Base-by-base conservation (phyloP, 2,888 invertebrate species). In the Amiota minor region DNA sequence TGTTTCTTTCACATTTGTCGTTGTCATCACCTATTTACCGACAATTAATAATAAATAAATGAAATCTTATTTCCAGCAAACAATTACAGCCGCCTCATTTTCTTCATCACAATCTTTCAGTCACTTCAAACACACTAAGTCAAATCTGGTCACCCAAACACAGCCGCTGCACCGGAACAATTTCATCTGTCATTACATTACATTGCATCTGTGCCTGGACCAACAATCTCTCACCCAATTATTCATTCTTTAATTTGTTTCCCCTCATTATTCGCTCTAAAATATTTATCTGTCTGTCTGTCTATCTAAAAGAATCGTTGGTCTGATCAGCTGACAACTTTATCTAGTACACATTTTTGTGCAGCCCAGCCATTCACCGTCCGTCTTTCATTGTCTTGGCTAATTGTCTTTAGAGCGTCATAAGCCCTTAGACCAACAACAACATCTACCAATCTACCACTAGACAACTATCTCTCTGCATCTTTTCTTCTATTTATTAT, bases 261-360 rank as follows among this genome's bases (percentile, higher is more conserved):
- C 45, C 65, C 12, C 46, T 45, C 46, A 20, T 14, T 18, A 3
- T 35, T 6, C 6, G 6, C 6, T 35, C 35, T 35, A 35, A 0
- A 35, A 35, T 35, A 35, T 35, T 6, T 35, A 35, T 35, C 6
- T 35, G 35, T 35, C 35, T 12, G 53, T 53, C 3, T 4, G 53
- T n/a, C 53, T 6, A 4, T 53, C 53, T n/a, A 53, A 53, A n/a
- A 12, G 53, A 6, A 35, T n/a, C n/a, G 12, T 53, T n/a, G 67
- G 70, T 73, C 76, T 73, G 78, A 86, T 83, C 84, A 86, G 86
- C 83, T 83, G 86, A 83, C 86, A 84, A 84, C 86, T 83, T 82
- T 81, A 86, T 83, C 86, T 81, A 35, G 35, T 35, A 35, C n/a
- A n/a, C n/a, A n/a, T n/a, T 35, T 35, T 35, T 35, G 77, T 78